phyloP scores from a whole-genome alignment of 64 coral and sea anemone genomes.

The Porites lutea region DNA sequence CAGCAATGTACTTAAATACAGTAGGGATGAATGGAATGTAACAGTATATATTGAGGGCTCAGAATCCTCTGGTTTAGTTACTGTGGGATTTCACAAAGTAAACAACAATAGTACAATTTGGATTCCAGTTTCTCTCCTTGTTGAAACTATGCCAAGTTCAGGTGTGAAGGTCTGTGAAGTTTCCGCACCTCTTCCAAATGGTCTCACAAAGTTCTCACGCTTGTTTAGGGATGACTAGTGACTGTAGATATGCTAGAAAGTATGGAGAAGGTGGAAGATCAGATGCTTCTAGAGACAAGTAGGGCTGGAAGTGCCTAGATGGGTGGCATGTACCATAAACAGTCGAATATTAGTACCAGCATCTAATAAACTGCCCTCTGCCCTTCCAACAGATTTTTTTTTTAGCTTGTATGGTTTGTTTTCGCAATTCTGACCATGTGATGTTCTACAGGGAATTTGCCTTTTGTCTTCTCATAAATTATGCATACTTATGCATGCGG shows the following conservation, averaged over 20 bases:
- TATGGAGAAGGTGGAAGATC: neutral
- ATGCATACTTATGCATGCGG: too few relatives aligned
- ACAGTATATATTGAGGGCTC: conserved; percentile 82
- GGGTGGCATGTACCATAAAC: too few relatives aligned
- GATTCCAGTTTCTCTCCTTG: conserved; percentile 79
- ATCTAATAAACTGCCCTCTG: too few relatives aligned
- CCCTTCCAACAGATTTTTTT: too few relatives aligned
- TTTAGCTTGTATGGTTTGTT: too few relatives aligned
- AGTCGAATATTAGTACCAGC: too few relatives aligned
- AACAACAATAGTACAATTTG: conserved; percentile 60
- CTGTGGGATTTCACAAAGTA: conserved; percentile 78
- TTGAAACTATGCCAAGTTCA: conserved; percentile 84
- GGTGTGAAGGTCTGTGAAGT: conserved; percentile 85
- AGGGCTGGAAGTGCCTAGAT: too few relatives aligned
- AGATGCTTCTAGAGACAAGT: too few relatives aligned
- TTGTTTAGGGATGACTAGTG: conserved; percentile 61
- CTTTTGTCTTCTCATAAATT: too few relatives aligned
- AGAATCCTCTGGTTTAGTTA: conserved; percentile 73
- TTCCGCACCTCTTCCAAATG: conserved; percentile 88
- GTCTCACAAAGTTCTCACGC: conserved; percentile 82
- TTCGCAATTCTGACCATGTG: too few relatives aligned
- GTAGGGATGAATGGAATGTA: conserved; percentile 66
- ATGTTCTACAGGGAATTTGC: too few relatives aligned
- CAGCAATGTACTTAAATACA: neutral
- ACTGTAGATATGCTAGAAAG: neutral